phyloP scores from a whole-genome alignment of 1,140 invertebrate species.

The Goniozus legneri region DNA sequence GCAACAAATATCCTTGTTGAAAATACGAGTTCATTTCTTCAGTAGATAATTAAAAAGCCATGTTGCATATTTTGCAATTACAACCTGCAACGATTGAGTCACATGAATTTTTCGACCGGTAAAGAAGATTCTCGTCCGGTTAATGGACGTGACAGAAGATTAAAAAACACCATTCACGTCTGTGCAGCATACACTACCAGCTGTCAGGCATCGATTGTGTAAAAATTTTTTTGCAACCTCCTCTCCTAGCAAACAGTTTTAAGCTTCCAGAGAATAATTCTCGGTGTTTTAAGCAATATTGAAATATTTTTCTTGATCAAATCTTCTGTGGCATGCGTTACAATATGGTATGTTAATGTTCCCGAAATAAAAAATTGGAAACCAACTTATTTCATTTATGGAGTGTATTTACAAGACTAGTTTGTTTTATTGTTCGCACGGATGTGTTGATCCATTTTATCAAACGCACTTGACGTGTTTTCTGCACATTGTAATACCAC shows the following conservation, averaged over 20 bases:
- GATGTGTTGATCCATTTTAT: neutral
- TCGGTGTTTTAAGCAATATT: conserved; percentile 4
- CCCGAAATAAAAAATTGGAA: no score
- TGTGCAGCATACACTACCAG: conserved; percentile 20
- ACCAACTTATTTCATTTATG: neutral
- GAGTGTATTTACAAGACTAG: neutral
- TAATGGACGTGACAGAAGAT: conserved; percentile 20
- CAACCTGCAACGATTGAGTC: no score
- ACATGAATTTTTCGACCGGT: no score
- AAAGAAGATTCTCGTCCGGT: no score
- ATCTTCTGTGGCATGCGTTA: conserved; percentile 19
- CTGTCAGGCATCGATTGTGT: conserved; percentile 43
- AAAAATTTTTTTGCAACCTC: conserved; percentile 15
- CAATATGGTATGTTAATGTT: conserved; percentile 33
- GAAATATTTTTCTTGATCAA: conserved; percentile 9
- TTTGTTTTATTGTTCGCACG: neutral
- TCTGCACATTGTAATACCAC: no score
- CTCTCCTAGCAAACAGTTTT: neutral
- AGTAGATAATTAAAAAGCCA: no score
- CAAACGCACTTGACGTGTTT: no score
- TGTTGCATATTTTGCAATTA: no score
- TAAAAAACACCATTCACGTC: conserved; percentile 12
- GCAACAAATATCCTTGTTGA: no score
- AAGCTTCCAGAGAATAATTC: neutral
- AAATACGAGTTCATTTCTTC: no score